Base-by-base conservation (phyloP, 2,888 invertebrate genomes). In the Eupeodes luniger region DNA sequence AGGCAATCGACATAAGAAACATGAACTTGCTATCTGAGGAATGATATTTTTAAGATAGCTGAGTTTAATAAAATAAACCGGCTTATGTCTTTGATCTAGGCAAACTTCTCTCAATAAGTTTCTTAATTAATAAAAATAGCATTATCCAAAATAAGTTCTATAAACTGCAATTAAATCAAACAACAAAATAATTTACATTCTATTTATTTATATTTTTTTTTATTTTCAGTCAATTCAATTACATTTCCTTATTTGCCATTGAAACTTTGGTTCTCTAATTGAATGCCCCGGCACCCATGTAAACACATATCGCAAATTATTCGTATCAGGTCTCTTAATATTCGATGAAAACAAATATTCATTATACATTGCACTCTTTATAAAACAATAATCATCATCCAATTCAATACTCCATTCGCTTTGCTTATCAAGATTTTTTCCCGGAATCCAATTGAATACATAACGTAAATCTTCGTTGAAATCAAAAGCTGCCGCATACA, bases 381-480 rank as follows among this genome's bases (percentile, higher is more conserved):
- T 9, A 36, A 27, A 76, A 19, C 76, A 76, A 49, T 53, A 51
- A 66, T 76, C 76, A n/a, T 12, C 76, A 49, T 64, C 4, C 27
- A 64, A 6, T 11, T 66, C 64, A 14, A 76, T 55, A 14, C 19
- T 76, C 49, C 61, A 76, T 14, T 53, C 62, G 51, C 64, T 76
- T 40, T 76, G 76, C 34, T 19, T 55, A 44, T 76, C 76, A 1
- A 27, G 40, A 55, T 76, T 76, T 27, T 10, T 44, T 51, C 53
- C 53, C 16, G 76, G 76, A 40, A 76, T 53, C 76, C 76, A 76
- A 62, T 51, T 76, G 27, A 76, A 76, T 36, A 76, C 76, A 55
- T 64, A 76, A 44, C 62, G 76, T 16, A 75, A 49, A 2, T 75
- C 61, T n/a, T 47, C 9, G 14, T 34, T 75, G 6, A n/a, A 55